Conservation (phyloP, 2,113 vertebrate species). For the Sceloporus undulatus region DNA sequence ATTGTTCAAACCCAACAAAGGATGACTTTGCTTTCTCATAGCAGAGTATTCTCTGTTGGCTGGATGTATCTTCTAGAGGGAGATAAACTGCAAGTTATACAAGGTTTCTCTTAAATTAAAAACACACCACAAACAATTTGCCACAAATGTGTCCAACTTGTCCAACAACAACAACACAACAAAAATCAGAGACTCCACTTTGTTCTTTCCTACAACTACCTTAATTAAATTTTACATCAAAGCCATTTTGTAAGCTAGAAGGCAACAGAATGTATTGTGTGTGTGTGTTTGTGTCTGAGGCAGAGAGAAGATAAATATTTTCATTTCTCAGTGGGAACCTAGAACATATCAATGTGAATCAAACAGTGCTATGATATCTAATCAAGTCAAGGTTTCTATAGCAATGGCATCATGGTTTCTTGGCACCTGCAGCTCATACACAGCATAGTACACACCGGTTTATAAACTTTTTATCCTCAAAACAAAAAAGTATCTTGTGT, state of each 20-base stretch:
- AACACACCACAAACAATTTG: not conserved
- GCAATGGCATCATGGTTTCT: not conserved
- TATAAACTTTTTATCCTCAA: not conserved
- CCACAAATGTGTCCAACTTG: conserved; percentile 15
- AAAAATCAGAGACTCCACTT: not conserved
- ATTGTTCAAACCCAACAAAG: not conserved
- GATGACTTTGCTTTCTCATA: not conserved
- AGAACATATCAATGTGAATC: not conserved
- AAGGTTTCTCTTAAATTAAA: conserved; percentile 21
- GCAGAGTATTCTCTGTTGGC: not conserved
- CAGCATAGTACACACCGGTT: not conserved
- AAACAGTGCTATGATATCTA: conserved; percentile 28
- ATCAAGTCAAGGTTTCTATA: conserved; percentile 41
- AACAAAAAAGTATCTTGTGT: not conserved
- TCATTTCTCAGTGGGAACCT: not conserved
- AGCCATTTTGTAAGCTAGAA: conserved; percentile 31
- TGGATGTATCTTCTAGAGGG: not conserved
- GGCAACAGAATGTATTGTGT: conserved; percentile 8
- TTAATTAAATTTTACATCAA: conserved; percentile 36
- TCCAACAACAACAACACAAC: conserved; percentile 17
- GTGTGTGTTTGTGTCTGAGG: not conserved
- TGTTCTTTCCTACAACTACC: conserved; percentile 17
- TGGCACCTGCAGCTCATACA: conserved; percentile 4
- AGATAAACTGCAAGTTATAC: not conserved
- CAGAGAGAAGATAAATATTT: not conserved